These are phyloP conservation scores for Delphinus delphis DNA, from an alignment of 2,113 vertebrate genomes.

Conservation along the genomic window DNA sequence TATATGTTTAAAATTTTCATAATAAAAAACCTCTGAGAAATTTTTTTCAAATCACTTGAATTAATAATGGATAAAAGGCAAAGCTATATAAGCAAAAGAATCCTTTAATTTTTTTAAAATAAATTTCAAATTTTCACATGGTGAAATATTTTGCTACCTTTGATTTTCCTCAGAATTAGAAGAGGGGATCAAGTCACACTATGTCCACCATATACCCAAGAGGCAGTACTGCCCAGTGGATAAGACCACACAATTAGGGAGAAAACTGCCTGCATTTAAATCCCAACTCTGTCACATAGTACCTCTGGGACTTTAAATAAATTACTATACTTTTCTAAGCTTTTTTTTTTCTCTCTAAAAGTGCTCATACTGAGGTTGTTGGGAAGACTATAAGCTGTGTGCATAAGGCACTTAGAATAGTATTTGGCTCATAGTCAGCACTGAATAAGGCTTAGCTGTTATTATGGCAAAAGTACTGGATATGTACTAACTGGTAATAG, in stretches of 20 bases:
- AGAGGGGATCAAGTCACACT: neutral
- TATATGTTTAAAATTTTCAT: neutral
- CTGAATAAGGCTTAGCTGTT: neutral
- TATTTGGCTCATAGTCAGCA: neutral
- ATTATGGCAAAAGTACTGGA: neutral
- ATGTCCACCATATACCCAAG: neutral
- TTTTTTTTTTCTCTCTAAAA: constrained; percentile 35
- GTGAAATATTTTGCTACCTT: neutral
- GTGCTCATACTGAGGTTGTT: neutral
- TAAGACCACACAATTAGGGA: neutral
- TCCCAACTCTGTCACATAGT: neutral
- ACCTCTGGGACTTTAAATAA: neutral
- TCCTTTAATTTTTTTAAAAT: neutral
- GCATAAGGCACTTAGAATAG: neutral
- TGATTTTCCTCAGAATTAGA: neutral
- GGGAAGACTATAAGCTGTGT: neutral
- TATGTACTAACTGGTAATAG: neutral
- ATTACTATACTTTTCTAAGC: constrained; percentile 16
- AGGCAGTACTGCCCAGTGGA: neutral
- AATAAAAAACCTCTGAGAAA: neutral
- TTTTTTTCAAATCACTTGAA: neutral
- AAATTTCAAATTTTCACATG: neutral
- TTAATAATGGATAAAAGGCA: constrained; percentile 4
- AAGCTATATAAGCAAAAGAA: neutral
- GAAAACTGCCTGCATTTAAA: neutral